A percentile compares a stretch with the other conserved stretches of the same genome.
Conservation (phyloP, 2,113 vertebrate genomes). For the Chionis minor region DNA sequence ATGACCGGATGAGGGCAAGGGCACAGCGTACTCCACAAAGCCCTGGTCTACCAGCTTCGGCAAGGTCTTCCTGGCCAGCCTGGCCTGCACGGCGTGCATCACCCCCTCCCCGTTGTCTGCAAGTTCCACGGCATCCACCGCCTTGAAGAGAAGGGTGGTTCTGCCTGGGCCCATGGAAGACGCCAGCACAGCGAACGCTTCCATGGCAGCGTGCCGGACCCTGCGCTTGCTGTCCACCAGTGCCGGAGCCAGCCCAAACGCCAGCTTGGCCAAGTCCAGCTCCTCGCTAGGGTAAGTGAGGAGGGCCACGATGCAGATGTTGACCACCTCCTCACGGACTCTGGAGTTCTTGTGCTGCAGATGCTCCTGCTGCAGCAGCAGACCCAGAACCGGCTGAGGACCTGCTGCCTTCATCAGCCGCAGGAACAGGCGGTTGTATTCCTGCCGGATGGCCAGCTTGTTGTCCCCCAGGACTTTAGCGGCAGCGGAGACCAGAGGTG, state of each 20-base stretch:
- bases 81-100: constrained; percentile 84
- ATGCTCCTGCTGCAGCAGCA: constrained; percentile 72
- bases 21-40: constrained; percentile 81
- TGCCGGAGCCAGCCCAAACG: constrained; percentile 81
- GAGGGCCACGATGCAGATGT: constrained; percentile 81
- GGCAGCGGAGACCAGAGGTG: constrained; percentile 75
- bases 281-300: constrained; percentile 81
- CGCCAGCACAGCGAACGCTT: constrained; percentile 83
- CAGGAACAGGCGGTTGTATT: constrained; percentile 80
- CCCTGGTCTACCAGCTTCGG: constrained; percentile 79
- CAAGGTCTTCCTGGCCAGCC: constrained; percentile 82
- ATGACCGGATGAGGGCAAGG: constrained; percentile 75
- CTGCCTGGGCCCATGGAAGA: constrained; percentile 78
- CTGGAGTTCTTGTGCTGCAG: constrained; percentile 84
- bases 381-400: constrained; percentile 79
- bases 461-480: constrained; percentile 83
- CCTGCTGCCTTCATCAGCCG: constrained; percentile 79
- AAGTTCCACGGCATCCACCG: constrained; percentile 82
- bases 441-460: constrained; percentile 78
- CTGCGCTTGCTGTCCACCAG: constrained; percentile 83
- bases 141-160: constrained; percentile 80
- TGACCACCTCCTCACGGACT: constrained; percentile 84
- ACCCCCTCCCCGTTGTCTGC: constrained; percentile 80
- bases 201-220: constrained; percentile 85
- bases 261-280: constrained; percentile 82